Evolutionary conservation across 2,888 invertebrate genomes (phyloP), one percentile per base, ranked within the genome.

Genomic region (Netelia melanura): DNA sequence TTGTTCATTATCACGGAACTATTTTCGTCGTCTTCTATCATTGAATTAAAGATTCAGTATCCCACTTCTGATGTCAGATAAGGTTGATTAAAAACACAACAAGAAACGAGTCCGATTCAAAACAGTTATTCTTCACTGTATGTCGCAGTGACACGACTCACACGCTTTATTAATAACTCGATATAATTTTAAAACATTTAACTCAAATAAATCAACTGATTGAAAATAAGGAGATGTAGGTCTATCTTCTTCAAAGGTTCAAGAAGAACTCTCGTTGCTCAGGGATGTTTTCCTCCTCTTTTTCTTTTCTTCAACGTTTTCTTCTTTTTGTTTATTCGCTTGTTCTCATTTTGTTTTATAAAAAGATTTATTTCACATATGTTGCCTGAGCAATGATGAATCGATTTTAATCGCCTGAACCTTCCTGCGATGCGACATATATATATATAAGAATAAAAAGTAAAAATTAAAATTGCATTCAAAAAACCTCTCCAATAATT

Each of bases 131-230:
- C 44, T 61, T 17, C n/a, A 72, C 44, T 61, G 23, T 9, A 43
- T 38, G n/a, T 25, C 30, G 71, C 43, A 72, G 61, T 61, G 61
- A 61, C 44, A 44, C 23, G 44, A 43, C 61, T 72, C 8, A 44
- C 23, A 44, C 44, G 9, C 58, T 72, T 61, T 58, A 61, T 61
- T 44, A 0, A 58, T 9, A 25, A 9, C 10, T 74, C 48, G 62
- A 62, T 74, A 72, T 23, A 44, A 48, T n/a, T 23, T 48, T 0
- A n/a, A 62, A 62, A 74, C 25, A 58, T 61, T n/a, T 3, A 6
- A 48, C 17, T 52, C 3, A 17, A 25, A 44, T 1, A 62, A 48
- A 17, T n/a, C 17, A 43, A 44, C 17, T 8, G 61, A 25, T 61
- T 25, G 48, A 17, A 21, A 61, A n/a, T 72, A 0, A 30, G 61